These are phyloP conservation scores for Xylocampa areola DNA, from an alignment of 2,888 invertebrate species.

Conservation along the genomic window DNA sequence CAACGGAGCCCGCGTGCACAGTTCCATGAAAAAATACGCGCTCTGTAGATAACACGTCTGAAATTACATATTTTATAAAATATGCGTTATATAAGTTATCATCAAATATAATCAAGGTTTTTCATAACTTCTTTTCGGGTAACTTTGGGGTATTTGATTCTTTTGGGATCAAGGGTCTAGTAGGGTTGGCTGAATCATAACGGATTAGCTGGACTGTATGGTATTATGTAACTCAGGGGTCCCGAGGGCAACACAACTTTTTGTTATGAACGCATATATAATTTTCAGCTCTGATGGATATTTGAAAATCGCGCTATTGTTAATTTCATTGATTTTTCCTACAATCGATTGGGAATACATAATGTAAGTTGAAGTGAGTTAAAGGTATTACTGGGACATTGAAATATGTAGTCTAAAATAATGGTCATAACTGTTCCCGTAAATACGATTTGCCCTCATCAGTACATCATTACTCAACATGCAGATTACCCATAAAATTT, in stretches of 20 bases:
- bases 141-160: slow-evolving; percentile 48
- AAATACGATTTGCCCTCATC: no score
- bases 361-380: no score
- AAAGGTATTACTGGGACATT: no score
- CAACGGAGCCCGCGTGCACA: slow-evolving; percentile 6
- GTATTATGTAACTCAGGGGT: slow-evolving; percentile 48
- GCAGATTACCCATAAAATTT: no score
- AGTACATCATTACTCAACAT: no score
- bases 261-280: slow-evolving; percentile 48
- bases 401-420: no score
- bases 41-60: slow-evolving; percentile 1
- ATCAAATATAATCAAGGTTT: slow-evolving; percentile 42
- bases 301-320: slow-evolving; percentile 40
- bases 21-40: slow-evolving; percentile 12
- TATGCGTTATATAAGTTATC: slow-evolving; percentile 35
- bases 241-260: slow-evolving; percentile 49
- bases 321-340: slow-evolving; percentile 14
- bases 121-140: slow-evolving; percentile 41
- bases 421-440: no score
- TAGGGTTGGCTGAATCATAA: slow-evolving; percentile 63
- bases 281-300: slow-evolving; percentile 58
- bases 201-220: slow-evolving; percentile 57
- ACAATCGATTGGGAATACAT: slow-evolving; percentile 9
- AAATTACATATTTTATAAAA: slow-evolving; percentile 8
- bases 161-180: slow-evolving; percentile 52